Conservation (phyloP, 2,113 vertebrate species). For the Shinisaurus crocodilurus region DNA sequence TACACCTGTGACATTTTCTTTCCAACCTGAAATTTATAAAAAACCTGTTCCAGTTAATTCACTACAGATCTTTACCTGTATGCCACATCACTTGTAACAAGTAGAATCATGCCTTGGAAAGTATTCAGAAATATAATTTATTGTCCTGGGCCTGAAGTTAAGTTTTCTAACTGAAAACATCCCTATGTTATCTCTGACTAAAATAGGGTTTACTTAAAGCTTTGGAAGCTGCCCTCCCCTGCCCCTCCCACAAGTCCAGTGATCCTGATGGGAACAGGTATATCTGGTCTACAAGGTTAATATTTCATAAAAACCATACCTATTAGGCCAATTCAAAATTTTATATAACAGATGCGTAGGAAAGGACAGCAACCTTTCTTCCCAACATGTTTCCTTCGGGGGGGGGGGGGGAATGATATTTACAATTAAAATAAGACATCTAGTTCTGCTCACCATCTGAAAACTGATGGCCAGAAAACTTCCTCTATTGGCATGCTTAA, state of each 20-base stretch:
- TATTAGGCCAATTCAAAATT: background rate
- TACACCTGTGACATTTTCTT: constrained; percentile 1
- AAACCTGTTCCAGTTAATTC: constrained; percentile 15
- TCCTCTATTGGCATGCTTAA: background rate
- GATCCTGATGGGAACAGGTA: background rate
- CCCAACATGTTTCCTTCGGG: background rate
- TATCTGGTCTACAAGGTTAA: background rate
- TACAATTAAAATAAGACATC: background rate
- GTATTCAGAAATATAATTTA: constrained; percentile 18
- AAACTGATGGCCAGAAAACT: background rate
- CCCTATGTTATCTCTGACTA: background rate
- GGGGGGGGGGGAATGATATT: background rate
- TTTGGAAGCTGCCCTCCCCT: background rate
- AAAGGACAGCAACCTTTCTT: background rate
- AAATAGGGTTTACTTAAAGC: background rate
- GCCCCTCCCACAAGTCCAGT: background rate
- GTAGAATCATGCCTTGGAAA: background rate
- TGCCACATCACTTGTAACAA: constrained; percentile 26
- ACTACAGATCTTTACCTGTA: background rate
- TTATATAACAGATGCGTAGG: background rate
- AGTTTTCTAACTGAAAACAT: background rate
- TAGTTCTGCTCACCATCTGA: background rate
- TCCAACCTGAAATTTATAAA: background rate
- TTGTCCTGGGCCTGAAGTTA: background rate
- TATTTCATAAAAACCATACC: background rate